These are phyloP conservation scores for Branchipolynoe longqiensis DNA, from an alignment of 2,888 invertebrate species.

Conservation along the genomic window DNA sequence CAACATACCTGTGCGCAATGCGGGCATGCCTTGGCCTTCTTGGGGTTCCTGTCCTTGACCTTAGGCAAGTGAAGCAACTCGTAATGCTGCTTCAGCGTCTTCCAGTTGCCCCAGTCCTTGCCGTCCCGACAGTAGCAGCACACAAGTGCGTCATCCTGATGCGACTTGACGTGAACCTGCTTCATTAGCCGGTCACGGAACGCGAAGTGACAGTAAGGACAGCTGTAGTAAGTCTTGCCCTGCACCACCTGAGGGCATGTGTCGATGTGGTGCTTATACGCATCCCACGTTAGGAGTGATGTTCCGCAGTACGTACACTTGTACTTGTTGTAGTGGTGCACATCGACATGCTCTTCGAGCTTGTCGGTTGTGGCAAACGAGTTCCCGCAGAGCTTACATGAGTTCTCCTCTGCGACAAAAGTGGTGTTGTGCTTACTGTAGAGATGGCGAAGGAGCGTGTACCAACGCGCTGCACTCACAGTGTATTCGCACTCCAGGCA, in stretches of 20 bases:
- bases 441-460: conserved; percentile 66
- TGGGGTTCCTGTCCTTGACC: conserved; percentile 47
- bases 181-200: conserved; percentile 62
- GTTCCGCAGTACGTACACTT: conserved; percentile 68
- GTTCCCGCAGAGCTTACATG: conserved; percentile 65
- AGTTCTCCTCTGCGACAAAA: conserved; percentile 31
- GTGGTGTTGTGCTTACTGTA: conserved; percentile 60
- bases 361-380: conserved; percentile 63
- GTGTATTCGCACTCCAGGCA: conserved; percentile 62
- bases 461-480: conserved; percentile 64
- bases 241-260: conserved; percentile 60
- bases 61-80: conserved; percentile 63
- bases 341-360: conserved; percentile 64
- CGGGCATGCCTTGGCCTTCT: conserved; percentile 36
- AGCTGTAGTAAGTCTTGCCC: conserved; percentile 63
- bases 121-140: conserved; percentile 66
- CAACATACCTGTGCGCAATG: conserved; percentile 40
- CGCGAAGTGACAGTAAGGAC: conserved; percentile 69
- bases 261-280: conserved; percentile 63
- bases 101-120: conserved; percentile 64
- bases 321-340: conserved; percentile 68
- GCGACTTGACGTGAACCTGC: conserved; percentile 67
- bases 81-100: conserved; percentile 67
- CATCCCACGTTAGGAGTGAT: conserved; percentile 65
- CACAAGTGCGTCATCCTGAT: conserved; percentile 65